Base-by-base conservation (phyloP, 64 coral and sea anemone genomes). In the Montipora efflorescens region DNA sequence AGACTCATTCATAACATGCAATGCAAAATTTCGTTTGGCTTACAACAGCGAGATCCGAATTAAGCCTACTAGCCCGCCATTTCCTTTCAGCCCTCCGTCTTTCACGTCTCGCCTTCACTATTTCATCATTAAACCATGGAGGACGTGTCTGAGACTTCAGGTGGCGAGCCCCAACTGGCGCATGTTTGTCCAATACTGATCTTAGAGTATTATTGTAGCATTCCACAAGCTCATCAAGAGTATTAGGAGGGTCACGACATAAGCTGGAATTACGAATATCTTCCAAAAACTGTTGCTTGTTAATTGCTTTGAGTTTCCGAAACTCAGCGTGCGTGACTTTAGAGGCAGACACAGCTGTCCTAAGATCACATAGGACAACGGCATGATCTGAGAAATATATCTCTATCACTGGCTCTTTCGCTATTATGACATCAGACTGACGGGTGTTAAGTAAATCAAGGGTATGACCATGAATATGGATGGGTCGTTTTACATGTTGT, bases 141-240 rank as follows among this genome's bases (percentile, higher is more conserved):
- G 80, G 83, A 47, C 48, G 20, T 61, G 92, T 21, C 87, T 47
- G 62, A 67, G 85, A 88, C 48, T 69, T 81, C 45, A 81, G 66
- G 84, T 57, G 52, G 52, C 52, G 52, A 57, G 52, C 52, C 52
- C 52, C 1, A 57, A 57, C 52, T 57, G 52, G 36, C 62, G 48
- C 80, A 67, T 61, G 92, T 57, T 89, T 89, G 73, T 93, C 77
- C 77, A 93, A 78, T 78, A 88, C 92, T 79, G 92, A 82, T 88
- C 62, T 64, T 88, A 81, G 53, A 81, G 92, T 94, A 88, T 82
- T 89, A 82, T 94, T 94, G 52, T 94, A 94, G 67, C 92, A 94
- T 59, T 94, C 78, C 87, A 94, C 92, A 66, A 94, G 85, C 64
- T 88, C 78, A 81, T 80, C 61, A 50, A 94, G 78, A 51, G 87